Percentiles rank a stretch among this genome's conserved stretches.
Conservation (phyloP, 2,113 vertebrate species). For the Okapia johnstoni region DNA sequence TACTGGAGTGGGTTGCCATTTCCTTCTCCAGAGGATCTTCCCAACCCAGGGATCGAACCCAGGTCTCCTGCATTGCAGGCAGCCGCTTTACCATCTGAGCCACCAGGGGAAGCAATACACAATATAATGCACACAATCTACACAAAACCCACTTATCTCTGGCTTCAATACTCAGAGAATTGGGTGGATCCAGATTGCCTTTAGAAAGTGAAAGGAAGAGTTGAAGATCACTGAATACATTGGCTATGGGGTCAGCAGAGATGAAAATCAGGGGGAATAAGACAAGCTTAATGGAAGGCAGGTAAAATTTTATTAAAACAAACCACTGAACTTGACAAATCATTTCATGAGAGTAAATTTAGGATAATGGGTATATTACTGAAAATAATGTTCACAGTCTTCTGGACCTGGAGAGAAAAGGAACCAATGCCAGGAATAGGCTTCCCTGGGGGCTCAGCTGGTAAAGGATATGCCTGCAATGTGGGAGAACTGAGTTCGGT, state of each 20-base stretch:
- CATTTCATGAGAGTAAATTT: background rate
- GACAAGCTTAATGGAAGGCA: background rate
- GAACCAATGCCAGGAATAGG: background rate
- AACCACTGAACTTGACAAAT: background rate
- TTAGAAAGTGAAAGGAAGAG: conserved; percentile 10
- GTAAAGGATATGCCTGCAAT: background rate
- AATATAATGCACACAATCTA: background rate
- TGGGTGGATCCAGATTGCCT: background rate
- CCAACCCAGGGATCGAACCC: background rate
- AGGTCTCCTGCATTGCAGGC: background rate
- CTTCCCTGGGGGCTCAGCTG: background rate
- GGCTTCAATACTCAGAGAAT: background rate
- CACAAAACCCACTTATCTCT: background rate
- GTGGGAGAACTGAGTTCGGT: background rate
- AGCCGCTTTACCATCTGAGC: background rate
- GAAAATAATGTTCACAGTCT: background rate
- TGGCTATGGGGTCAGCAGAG: background rate
- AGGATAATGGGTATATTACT: background rate
- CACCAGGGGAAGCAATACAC: background rate
- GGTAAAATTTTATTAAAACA: background rate
- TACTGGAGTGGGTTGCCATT: background rate
- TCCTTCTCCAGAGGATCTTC: background rate
- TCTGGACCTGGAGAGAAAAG: background rate
- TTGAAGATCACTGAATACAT: background rate
- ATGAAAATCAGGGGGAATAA: background rate